These are phyloP conservation scores for Lordiphosa clarofinis DNA, from an alignment of 1,140 invertebrate genomes.

Conservation along the genomic window DNA sequence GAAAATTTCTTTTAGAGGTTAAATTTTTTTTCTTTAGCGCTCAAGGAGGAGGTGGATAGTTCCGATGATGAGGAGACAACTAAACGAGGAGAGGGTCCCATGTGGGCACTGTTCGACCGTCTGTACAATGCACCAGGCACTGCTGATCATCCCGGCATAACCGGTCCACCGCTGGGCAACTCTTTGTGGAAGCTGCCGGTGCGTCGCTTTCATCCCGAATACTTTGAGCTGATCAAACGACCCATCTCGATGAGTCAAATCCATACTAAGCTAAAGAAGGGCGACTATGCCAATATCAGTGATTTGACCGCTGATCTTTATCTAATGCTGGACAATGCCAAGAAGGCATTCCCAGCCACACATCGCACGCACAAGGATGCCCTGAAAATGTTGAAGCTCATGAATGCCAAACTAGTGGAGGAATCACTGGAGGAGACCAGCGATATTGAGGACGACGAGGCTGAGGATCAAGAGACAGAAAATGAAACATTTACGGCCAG, in stretches of 20 bases:
- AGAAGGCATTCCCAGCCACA: constrained; percentile 92
- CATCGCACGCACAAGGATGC: constrained; percentile 91
- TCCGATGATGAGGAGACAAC: constrained; percentile 77
- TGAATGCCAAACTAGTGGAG: constrained; percentile 77
- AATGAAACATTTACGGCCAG: constrained; percentile 37
- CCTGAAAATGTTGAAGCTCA: constrained; percentile 80
- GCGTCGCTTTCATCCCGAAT: constrained; percentile 95
- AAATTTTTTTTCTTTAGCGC: constrained; percentile 25
- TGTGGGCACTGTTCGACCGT: constrained; percentile 81
- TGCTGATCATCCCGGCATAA: constrained; percentile 72
- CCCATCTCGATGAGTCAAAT: constrained; percentile 97
- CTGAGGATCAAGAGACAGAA: constrained; percentile 33
- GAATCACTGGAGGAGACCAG: constrained; percentile 70
- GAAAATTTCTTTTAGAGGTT: background rate
- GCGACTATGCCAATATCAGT: constrained; percentile 91
- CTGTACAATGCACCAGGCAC: constrained; percentile 79
- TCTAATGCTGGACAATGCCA: constrained; percentile 99
- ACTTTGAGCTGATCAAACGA: constrained; percentile 98
- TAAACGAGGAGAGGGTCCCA: constrained; percentile 80
- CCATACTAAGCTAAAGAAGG: constrained; percentile 92
- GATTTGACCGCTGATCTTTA: constrained; percentile 97
- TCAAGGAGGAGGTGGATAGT: constrained; percentile 75
- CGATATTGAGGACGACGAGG: constrained; percentile 65
- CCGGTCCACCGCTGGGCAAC: constrained; percentile 88
- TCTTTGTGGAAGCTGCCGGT: constrained; percentile 96